Percentiles rank a stretch among this genome's conserved stretches.
Conservation (phyloP, 92 coral and sea anemone species). For the Virgularia gustaviana region DNA sequence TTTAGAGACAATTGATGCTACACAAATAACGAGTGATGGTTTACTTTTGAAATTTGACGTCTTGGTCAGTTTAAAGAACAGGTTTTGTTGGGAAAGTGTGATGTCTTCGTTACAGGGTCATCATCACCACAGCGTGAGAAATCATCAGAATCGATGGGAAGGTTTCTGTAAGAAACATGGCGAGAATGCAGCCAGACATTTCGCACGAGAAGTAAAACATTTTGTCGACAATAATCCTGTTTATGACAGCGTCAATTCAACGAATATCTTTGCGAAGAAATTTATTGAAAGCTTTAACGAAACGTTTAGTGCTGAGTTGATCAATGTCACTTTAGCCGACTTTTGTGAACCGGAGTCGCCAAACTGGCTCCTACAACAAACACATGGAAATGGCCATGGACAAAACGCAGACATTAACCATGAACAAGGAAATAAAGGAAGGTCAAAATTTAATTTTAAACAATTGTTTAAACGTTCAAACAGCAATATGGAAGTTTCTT, state of each 20-base stretch:
- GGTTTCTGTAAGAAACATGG: slow-evolving; percentile 92
- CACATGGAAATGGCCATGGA: no score
- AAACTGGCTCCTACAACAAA: background rate
- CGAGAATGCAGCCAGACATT: slow-evolving; percentile 75
- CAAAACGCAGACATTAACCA: background rate
- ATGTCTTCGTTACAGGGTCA: background rate
- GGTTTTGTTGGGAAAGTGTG: no score
- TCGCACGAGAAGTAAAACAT: slow-evolving; percentile 89
- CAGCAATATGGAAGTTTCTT: slow-evolving; percentile 26
- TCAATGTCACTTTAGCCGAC: slow-evolving; percentile 73
- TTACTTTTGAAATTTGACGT: no score
- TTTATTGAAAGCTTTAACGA: slow-evolving; percentile 84
- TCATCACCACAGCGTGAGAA: slow-evolving; percentile 48
- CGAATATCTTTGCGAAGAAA: slow-evolving; percentile 87
- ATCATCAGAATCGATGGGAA: slow-evolving; percentile 90
- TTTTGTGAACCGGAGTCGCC: slow-evolving; percentile 97
- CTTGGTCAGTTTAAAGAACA: no score
- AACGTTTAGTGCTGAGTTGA: slow-evolving; percentile 80
- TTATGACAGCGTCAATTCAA: slow-evolving; percentile 85
- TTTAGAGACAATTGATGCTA: background rate
- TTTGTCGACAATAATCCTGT: slow-evolving; percentile 92
- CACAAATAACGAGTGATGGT: background rate
- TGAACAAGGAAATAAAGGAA: slow-evolving; percentile 57
- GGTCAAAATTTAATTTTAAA: slow-evolving; percentile 36
- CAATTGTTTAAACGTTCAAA: slow-evolving; percentile 83